phyloP scores from a whole-genome alignment of 2,113 vertebrate genomes.

The Proteles cristata region DNA sequence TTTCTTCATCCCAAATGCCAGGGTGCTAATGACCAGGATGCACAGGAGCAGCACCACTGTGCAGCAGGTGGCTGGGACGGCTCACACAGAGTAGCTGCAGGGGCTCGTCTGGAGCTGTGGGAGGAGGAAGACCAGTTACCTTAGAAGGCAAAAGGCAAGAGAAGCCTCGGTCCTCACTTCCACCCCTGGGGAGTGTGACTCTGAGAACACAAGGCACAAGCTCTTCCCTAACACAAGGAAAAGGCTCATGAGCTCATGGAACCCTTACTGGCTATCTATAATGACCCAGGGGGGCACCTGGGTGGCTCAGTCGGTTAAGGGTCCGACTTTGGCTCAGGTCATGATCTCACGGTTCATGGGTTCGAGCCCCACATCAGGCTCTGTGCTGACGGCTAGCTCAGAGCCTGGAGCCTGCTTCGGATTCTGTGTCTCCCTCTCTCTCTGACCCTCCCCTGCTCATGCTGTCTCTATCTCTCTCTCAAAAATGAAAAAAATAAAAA shows the following conservation, averaged over 20 bases:
- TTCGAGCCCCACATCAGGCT: too few species aligned
- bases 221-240: rapidly evolving
- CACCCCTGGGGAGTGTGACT: background rate
- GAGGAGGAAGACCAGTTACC: rapidly evolving
- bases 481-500: too few species aligned
- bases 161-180: too few species aligned
- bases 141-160: background rate
- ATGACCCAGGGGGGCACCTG: too few species aligned
- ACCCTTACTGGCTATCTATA: rapidly evolving
- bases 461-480: too few species aligned
- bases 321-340: too few species aligned
- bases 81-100: background rate
- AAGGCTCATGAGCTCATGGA: background rate
- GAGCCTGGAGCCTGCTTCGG: too few species aligned
- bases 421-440: too few species aligned
- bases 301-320: too few species aligned
- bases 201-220: rapidly evolving
- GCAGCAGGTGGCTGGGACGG: rapidly evolving
- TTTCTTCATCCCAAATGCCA: background rate
- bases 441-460: too few species aligned
- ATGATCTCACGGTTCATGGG: too few species aligned
- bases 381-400: too few species aligned
- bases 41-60: rapidly evolving
- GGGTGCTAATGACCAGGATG: background rate
- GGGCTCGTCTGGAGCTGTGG: rapidly evolving